Evolutionary conservation across 2,113 vertebrate species (phyloP).

Genomic region (Galeopterus variegatus): DNA sequence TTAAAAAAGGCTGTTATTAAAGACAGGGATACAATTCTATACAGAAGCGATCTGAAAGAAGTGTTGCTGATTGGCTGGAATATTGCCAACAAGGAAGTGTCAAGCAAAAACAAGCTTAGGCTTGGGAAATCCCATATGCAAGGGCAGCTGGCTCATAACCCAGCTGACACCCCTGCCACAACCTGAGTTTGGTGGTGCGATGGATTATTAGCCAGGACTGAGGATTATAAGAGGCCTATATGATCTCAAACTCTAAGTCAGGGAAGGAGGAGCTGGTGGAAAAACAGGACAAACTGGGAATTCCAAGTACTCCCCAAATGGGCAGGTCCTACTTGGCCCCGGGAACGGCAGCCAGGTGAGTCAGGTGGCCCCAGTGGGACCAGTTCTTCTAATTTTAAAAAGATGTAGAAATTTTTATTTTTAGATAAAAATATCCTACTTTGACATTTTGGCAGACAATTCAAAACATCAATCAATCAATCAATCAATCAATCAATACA

Average conservation of each 20-base stretch:
- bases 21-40: neutral
- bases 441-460: neutral
- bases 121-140: accelerated
- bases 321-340: too few relatives aligned
- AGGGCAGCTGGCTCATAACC: too few relatives aligned
- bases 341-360: neutral
- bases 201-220: neutral
- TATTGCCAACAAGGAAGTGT: too few relatives aligned
- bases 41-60: neutral
- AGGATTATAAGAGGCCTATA: too few relatives aligned
- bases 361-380: neutral
- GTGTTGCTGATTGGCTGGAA: too few relatives aligned
- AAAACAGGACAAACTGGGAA: neutral
- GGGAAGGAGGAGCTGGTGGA: too few relatives aligned
- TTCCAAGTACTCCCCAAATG: accelerated
- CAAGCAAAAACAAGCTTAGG: too few relatives aligned
- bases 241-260: neutral
- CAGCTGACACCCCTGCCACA: too few relatives aligned
- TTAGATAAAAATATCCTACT: neutral
- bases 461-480: neutral
- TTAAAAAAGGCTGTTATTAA: neutral
- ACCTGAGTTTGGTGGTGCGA: too few relatives aligned
- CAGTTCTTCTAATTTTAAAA: neutral
- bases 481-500: neutral
- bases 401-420: neutral